Percentiles rank a stretch among this genome's conserved stretches.
phyloP scores from a whole-genome alignment of 1,140 invertebrate species.

The Sarcophaga bullata region DNA sequence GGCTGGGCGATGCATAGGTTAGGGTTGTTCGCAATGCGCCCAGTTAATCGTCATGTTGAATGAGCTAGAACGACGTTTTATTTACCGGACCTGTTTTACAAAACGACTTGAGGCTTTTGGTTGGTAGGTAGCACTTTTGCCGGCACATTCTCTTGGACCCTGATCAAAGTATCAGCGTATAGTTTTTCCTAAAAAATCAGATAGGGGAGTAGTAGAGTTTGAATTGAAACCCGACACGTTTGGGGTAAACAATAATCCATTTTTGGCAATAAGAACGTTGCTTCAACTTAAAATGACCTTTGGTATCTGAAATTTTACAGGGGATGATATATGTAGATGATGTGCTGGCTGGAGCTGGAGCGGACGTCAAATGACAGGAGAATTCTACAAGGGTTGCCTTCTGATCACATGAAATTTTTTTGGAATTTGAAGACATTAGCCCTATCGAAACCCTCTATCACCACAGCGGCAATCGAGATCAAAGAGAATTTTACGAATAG shows the following conservation, averaged over 20 bases:
- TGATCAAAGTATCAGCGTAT: neutral
- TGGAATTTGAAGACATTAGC: neutral
- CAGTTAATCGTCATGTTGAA: neutral
- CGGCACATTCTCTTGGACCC: neutral
- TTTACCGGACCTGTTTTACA: neutral
- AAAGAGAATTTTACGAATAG: neutral
- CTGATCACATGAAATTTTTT: neutral
- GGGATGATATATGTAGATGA: too few species aligned
- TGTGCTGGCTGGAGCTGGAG: too few species aligned
- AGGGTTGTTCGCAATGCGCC: too few species aligned
- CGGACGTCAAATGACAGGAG: too few species aligned
- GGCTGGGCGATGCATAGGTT: neutral
- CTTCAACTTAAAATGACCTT: too few species aligned
- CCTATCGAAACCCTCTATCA: too few species aligned
- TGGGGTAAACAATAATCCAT: too few species aligned
- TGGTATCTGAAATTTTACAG: too few species aligned
- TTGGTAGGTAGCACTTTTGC: too few species aligned
- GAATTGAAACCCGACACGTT: too few species aligned
- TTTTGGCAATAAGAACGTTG: too few species aligned
- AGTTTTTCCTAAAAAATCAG: neutral
- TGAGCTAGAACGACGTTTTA: neutral
- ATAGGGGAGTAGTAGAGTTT: neutral
- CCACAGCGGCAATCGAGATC: neutral
- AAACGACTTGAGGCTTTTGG: too few species aligned
- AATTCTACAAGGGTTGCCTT: constrained; percentile 4